Percentiles rank a stretch among this genome's conserved stretches.
phyloP scores from a whole-genome alignment of 2,113 vertebrate species.

The Serilophus lunatus region DNA sequence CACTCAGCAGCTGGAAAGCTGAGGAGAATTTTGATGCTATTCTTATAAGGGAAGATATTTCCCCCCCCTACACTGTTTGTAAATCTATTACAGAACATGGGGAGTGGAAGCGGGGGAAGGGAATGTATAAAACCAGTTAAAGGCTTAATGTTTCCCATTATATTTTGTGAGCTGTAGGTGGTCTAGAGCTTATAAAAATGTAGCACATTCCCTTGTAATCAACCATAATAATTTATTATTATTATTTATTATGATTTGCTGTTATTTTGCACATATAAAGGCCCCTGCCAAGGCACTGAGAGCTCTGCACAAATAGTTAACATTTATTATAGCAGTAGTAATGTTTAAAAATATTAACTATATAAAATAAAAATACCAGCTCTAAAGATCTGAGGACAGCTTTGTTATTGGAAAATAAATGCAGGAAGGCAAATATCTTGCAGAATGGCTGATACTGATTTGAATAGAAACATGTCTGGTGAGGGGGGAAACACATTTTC shows the following conservation, averaged over 20 bases:
- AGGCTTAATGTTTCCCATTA: conserved; percentile 72
- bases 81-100: conserved; percentile 59
- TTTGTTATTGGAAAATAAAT: conserved; percentile 61
- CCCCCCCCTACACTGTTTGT: conserved; percentile 34
- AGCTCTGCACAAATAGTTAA: conserved; percentile 53
- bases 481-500: background rate
- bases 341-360: conserved; percentile 65
- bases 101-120: conserved; percentile 47
- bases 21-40: conserved; percentile 67
- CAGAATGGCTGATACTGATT: conserved; percentile 42
- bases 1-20: conserved; percentile 65
- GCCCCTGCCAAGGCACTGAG: conserved; percentile 39
- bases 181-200: conserved; percentile 69
- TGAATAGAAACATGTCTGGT: conserved; percentile 12
- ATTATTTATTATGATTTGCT: conserved; percentile 68
- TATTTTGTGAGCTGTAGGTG: conserved; percentile 73
- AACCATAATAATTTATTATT: conserved; percentile 69
- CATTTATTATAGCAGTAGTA: conserved; percentile 51
- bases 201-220: conserved; percentile 63
- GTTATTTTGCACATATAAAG: conserved; percentile 43
- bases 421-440: conserved; percentile 50
- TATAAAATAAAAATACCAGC: conserved; percentile 64
- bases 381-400: conserved; percentile 50
- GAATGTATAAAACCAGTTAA: conserved; percentile 61
- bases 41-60: conserved; percentile 36